Conservation (phyloP, 2,797 vertebrate species). For the Cheirogaleus major region DNA sequence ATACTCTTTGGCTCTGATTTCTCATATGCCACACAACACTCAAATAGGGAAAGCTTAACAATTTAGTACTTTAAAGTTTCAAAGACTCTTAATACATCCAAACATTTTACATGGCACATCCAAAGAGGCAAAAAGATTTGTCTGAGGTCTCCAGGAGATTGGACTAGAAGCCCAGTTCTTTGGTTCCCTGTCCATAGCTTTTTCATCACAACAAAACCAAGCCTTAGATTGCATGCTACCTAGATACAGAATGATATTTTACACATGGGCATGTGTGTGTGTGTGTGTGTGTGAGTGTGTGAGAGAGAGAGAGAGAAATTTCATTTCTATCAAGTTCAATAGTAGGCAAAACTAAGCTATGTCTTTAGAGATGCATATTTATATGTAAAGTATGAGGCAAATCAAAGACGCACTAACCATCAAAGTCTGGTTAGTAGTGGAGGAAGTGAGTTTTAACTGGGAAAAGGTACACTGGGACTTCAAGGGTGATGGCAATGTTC, state of each 20-base stretch:
- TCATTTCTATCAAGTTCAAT: not conserved
- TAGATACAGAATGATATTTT: not conserved
- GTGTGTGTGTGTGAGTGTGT: not conserved
- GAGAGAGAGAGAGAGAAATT: not conserved
- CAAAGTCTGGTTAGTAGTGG: not conserved
- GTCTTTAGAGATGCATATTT: not conserved
- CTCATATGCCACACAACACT: slow-evolving; percentile 3
- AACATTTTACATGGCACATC: not conserved
- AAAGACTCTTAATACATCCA: not conserved
- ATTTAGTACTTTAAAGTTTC: slow-evolving; percentile 41
- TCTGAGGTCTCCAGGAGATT: not conserved
- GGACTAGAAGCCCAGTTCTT: not conserved
- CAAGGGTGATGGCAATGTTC: not conserved
- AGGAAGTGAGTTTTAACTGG: not conserved
- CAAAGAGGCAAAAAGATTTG: not conserved
- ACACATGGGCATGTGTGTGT: too few relatives aligned
- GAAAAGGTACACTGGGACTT: not conserved
- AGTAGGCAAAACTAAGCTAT: not conserved
- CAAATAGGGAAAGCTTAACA: slow-evolving; percentile 36
- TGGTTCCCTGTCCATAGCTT: not conserved
- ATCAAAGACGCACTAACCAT: not conserved
- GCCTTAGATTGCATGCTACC: not conserved
- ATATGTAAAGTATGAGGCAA: not conserved
- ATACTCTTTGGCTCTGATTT: slow-evolving; percentile 14
- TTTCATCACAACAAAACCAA: slow-evolving; percentile 9